Conservation (phyloP, 2,888 invertebrate genomes). For the Sclerodermus sp. region DNA sequence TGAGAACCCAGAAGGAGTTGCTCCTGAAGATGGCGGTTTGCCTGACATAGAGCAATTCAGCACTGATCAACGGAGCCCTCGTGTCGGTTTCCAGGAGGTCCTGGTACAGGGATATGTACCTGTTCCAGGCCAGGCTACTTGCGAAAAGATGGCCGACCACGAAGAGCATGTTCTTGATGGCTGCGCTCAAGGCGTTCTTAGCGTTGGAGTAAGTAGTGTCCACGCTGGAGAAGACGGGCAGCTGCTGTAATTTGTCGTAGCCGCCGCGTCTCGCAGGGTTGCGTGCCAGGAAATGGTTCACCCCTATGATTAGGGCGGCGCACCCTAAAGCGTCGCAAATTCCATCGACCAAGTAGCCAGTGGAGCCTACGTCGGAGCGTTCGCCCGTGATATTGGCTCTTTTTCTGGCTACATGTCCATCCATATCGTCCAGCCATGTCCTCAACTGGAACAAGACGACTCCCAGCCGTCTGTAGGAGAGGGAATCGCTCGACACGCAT, state of each 20-base stretch:
- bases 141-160: slow-evolving; percentile 73
- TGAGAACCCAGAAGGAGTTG: slow-evolving; percentile 73
- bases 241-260: slow-evolving; percentile 66
- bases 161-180: slow-evolving; percentile 67
- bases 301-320: slow-evolving; percentile 70
- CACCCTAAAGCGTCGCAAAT: slow-evolving; percentile 80
- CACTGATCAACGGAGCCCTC: slow-evolving; percentile 34
- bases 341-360: slow-evolving; percentile 83
- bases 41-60: slow-evolving; percentile 60
- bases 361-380: slow-evolving; percentile 76
- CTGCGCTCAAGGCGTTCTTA: slow-evolving; percentile 42
- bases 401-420: slow-evolving; percentile 82
- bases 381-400: slow-evolving; percentile 76
- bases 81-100: slow-evolving; percentile 71
- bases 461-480: slow-evolving; percentile 72
- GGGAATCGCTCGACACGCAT: slow-evolving; percentile 71
- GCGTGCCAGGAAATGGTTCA: slow-evolving; percentile 69
- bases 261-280: slow-evolving; percentile 76
- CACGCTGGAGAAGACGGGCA: slow-evolving; percentile 12
- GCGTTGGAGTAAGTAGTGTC: slow-evolving; percentile 41
- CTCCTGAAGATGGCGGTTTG: slow-evolving; percentile 70
- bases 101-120: slow-evolving; percentile 80
- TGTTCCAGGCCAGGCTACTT: slow-evolving; percentile 81
- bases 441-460: slow-evolving; percentile 78
- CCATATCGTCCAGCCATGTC: slow-evolving; percentile 82